Evolutionary conservation across 2,113 vertebrate genomes (phyloP).

Genomic region (Anas platyrhynchos): DNA sequence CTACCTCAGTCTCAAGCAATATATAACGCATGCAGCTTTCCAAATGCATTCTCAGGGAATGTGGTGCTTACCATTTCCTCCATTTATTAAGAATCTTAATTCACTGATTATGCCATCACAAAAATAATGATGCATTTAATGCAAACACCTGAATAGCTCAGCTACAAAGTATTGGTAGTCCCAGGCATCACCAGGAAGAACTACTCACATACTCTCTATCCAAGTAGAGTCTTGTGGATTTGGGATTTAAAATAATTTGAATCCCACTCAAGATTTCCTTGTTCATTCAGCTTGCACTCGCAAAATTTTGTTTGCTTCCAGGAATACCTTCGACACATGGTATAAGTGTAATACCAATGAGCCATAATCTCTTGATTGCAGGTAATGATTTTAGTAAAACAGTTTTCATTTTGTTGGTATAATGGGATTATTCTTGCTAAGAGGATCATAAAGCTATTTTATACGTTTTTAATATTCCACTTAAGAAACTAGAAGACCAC

Average conservation of each 20-base stretch:
- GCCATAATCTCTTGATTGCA: background rate
- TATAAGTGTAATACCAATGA: background rate
- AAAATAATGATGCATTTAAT: background rate
- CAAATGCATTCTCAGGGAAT: background rate
- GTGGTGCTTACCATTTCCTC: background rate
- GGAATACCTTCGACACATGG: background rate
- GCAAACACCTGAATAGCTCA: constrained; percentile 5
- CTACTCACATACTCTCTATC: background rate
- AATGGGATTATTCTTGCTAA: background rate
- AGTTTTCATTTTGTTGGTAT: background rate
- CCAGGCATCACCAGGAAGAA: background rate
- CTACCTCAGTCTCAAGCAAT: background rate
- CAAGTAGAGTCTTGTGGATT: background rate
- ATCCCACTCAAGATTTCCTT: background rate
- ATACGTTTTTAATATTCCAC: background rate
- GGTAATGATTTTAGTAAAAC: background rate
- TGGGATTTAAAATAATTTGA: background rate
- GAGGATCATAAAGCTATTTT: background rate
- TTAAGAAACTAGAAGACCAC: background rate
- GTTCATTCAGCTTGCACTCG: background rate
- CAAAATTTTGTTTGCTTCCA: background rate
- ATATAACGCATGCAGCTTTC: constrained; percentile 13
- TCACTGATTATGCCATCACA: background rate
- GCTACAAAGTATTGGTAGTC: background rate
- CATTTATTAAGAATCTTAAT: background rate